Base-by-base conservation (phyloP, 2,797 vertebrate species). In the Presbytis comata region DNA sequence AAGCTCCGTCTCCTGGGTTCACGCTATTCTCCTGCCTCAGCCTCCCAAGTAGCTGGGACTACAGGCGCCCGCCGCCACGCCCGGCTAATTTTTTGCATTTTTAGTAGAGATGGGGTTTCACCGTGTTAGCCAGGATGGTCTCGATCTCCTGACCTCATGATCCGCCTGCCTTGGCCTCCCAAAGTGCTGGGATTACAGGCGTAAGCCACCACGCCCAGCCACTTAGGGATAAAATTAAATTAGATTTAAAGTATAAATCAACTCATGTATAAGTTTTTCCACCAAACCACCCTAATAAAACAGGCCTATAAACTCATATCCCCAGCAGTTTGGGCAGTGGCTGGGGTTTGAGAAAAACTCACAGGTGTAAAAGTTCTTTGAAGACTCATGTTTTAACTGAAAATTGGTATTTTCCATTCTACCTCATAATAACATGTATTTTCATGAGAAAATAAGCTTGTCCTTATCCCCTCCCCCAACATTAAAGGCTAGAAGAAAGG, bases 371-470 rank as follows among this genome's bases (percentile, higher is more conserved):
- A 70, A 76, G 41, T 74, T 85, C 26, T 92, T 41, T 61, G 44
- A 95, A 82, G 74, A 79, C 8, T 10, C 33, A 78, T 3, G 8
- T 46, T 80, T 55, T 44, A 59, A 26, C 24, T 75, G 87, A 87
- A 76, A 96, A 76, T 33, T n/a, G 33, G 8, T 80, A 88, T 14
- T 39, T 86, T 92, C 48, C 22, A 76, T 36, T 82, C 70, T 79
- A 80, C 41, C 48, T 79, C 67, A 61, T 44, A 48, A 89, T 11
- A 86, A 86, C 7, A 33, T 44, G 74, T 53, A 78, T 14, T 92
- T 67, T 88, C 75, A 48, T 44, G 30, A 93, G 75, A 46, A 96
- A 57, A 87, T 19, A 86, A 83, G 39, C 57, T 11, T 21, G 6
- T 76, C 30, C 14, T 8, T 3, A 46, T 2, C 26, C 28, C 11